Evolutionary conservation across 2,888 invertebrate species (phyloP), one percentile per base, ranked within the genome.

Genomic region (Coelinius sp.): DNA sequence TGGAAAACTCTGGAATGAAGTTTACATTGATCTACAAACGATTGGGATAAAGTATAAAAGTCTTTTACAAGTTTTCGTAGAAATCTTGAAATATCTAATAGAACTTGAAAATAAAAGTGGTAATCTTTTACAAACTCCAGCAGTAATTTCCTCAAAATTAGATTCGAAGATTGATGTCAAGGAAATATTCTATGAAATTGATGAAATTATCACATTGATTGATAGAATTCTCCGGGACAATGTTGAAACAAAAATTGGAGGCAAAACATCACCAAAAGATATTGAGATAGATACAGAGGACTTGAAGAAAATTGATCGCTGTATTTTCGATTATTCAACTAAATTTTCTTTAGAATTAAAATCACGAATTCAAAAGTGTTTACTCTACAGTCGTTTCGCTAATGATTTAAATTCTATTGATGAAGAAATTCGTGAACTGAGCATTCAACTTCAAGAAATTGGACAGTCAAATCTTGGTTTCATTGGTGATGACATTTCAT

Each of bases 1-100:
- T 56, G 90, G 91, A 71, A 90, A 90, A 68, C 93, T 93, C 86
- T 88, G 95, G 64, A 89, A 91, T 69, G 90, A 93, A 77, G 90
- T 94, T 66, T 92, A 92, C 81, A 91, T 92, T 73, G 91, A 92
- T 78, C 87, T 95, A 71, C 91, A 92, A 79, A 90, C 91, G 72
- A 91, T 93, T 70, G 90, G 92, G 52, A 91, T 91, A 12, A 93
- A 95, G 80, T 95, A 94, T 83, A 92, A 93, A 83, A 90, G 91
- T 20, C 88, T 95, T 63, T 85, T 94, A 64, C 92, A 93, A 84
- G 92, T 92, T 88, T 88, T 94, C 63, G 90, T 93, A 74, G 90
- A 91, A 64, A 93, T 94, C 87, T 93, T 94, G 86, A 92, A 91
- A 79, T 92, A 92, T 82, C 87, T 94, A 71, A 87, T 89, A 52